These are phyloP conservation scores for Dysmachus trigonus DNA, from an alignment of 2,888 invertebrate species.

Conservation along the genomic window DNA sequence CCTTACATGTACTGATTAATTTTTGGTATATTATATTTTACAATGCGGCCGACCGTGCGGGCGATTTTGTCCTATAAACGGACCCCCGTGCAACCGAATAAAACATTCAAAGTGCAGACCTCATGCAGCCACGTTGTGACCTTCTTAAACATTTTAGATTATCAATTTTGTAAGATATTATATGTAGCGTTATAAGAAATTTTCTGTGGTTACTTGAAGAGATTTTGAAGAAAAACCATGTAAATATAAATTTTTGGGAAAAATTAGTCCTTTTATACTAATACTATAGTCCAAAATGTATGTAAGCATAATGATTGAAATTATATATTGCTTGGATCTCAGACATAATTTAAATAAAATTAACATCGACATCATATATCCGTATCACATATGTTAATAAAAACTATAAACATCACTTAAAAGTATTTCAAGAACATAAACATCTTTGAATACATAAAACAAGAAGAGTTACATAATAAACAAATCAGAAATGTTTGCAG, in stretches of 20 bases:
- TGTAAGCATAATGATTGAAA: neutral
- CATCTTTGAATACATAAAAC: neutral
- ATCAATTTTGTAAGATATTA: neutral
- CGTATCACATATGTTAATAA: neutral
- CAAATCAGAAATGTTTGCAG: constrained; percentile 37
- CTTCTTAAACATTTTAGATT: too few relatives aligned
- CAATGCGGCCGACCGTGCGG: too few relatives aligned
- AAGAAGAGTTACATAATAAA: neutral
- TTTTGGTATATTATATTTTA: too few relatives aligned
- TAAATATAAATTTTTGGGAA: neutral
- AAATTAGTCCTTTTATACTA: neutral
- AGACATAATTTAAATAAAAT: neutral
- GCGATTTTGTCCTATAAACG: too few relatives aligned
- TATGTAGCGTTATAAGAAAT: too few relatives aligned
- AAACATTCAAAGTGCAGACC: too few relatives aligned
- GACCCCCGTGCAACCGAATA: too few relatives aligned
- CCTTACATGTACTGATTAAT: too few relatives aligned
- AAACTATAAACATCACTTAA: neutral
- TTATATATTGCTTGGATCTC: neutral
- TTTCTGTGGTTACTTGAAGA: neutral
- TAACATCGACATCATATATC: neutral
- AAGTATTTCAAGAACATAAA: constrained; percentile 19
- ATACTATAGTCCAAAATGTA: neutral
- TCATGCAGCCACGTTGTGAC: too few relatives aligned
- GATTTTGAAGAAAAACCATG: neutral